Conservation (phyloP, 2,797 vertebrate genomes). For the Mormyrops attenuatus region DNA sequence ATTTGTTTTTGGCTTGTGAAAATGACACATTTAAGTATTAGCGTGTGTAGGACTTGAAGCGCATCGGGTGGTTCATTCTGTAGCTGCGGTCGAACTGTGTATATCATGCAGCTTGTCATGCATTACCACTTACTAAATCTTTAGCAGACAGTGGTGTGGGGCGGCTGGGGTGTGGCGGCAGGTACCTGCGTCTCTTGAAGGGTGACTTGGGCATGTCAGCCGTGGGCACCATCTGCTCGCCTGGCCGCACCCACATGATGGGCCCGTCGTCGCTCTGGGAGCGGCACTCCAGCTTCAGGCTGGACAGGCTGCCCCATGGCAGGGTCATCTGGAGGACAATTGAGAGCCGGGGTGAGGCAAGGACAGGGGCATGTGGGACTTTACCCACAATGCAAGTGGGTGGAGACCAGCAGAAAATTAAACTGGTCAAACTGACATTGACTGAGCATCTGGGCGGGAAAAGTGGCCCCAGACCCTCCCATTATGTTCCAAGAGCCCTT, state of each 20-base stretch:
- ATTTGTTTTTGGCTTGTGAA: not conserved
- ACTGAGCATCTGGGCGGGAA: not conserved
- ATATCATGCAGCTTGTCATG: not conserved
- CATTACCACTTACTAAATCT: not conserved
- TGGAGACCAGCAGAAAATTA: not conserved
- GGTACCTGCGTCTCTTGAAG: slow-evolving; percentile 90
- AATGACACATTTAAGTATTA: not conserved
- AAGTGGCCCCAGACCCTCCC: not conserved
- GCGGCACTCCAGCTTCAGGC: slow-evolving; percentile 86
- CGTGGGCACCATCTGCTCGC: slow-evolving; percentile 97
- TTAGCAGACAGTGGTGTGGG: not conserved
- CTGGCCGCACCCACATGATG: slow-evolving; percentile 97
- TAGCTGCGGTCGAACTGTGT: not conserved
- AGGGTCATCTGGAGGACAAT: slow-evolving; percentile 77
- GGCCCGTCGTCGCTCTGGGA: slow-evolving; percentile 96
- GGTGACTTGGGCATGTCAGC: slow-evolving; percentile 98
- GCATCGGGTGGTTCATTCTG: not conserved
- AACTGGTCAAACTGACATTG: not conserved
- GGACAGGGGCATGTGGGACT: not conserved
- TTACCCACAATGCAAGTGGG: not conserved
- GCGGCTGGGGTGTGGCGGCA: not conserved
- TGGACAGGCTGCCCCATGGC: slow-evolving; percentile 92
- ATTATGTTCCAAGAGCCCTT: not conserved
- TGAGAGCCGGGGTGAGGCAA: not conserved
- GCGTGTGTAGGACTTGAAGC: not conserved